Base-by-base conservation (phyloP, 2,888 invertebrate genomes). In the Hirtodrosophila trivittata region DNA sequence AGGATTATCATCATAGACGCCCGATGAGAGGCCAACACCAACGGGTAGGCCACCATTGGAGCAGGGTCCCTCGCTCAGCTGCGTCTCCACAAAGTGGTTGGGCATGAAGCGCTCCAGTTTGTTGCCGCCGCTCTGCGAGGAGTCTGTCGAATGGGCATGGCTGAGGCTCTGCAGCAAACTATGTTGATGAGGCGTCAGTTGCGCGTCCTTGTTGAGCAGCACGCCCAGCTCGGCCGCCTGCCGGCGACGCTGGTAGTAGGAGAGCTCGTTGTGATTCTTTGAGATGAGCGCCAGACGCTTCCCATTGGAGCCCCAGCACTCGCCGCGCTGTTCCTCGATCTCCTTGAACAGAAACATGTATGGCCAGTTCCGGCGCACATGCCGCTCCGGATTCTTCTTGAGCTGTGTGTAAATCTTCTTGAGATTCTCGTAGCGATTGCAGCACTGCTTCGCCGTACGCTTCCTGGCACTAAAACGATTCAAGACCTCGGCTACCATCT, bases 371-470 rank as follows among this genome's bases (percentile, higher is more conserved):
- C 90, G 88, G 0, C 90, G 85, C 8, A 90, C 90, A 77, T 90
- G 90, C 1, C 90, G 87, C 30, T 90, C 91, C 6, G 90, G 90
- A 66, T 90, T 90, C 71, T 90, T 89, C 54, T 90, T 90, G 1
- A 90, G 73, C 65, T 90, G 90, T 6, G 90, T 90, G 58, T 90
- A 90, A 49, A 90, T 90, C 76, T 90, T 90, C 63, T 90, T 90
- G 1, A 90, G 83, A 66, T 90, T 90, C 75, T 90, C 90, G 56
- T 90, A 90, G 14, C 90, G 89, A 75, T 90, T 90, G 72, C 90
- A 90, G 39, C 90, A 90, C 57, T 90, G 90, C 56, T 90, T 90
- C 1, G 90, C 89, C 5, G 89, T 90, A 0, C 90, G 87, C 21
- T 90, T 90, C 0, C 91, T 83, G 1, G 90, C 78, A 52, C 90